These are phyloP conservation scores for Intellagama lesueurii DNA, from an alignment of 2,797 vertebrate genomes.

Conservation along the genomic window DNA sequence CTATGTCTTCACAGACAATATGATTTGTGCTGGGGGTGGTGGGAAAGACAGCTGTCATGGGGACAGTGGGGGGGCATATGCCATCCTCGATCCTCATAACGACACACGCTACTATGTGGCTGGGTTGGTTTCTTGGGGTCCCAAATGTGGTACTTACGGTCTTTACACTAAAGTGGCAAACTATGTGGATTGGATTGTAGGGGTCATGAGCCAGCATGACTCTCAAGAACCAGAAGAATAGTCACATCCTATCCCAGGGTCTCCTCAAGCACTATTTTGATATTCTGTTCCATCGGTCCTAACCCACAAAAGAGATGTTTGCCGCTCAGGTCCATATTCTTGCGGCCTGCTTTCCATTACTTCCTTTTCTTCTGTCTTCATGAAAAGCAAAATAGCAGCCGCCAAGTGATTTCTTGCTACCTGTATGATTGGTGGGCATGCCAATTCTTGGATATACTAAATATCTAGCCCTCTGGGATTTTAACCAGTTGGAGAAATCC, in stretches of 20 bases:
- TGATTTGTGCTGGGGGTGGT: constrained; percentile 89
- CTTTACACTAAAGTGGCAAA: constrained; percentile 89
- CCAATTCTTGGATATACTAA: not conserved
- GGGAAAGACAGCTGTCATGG: constrained; percentile 85
- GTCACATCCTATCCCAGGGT: not conserved
- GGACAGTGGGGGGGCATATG: constrained; percentile 89
- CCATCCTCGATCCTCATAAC: constrained; percentile 63
- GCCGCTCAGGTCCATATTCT: not conserved
- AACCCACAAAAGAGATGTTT: not conserved
- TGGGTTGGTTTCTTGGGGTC: constrained; percentile 92
- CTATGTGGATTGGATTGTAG: constrained; percentile 90
- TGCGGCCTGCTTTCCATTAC: not conserved
- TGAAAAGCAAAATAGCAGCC: not conserved
- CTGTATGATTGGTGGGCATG: not conserved
- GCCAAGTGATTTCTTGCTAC: not conserved
- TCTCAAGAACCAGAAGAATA: constrained; percentile 45
- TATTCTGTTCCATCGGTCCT: not conserved
- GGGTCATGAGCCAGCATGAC: constrained; percentile 76
- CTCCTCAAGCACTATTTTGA: not conserved
- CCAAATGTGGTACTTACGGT: constrained; percentile 79
- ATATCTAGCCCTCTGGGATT: not conserved
- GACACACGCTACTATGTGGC: constrained; percentile 71
- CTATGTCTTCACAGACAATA: constrained; percentile 83
- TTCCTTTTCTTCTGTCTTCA: constrained; percentile 18
- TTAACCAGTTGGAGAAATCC: not conserved